phyloP scores from a whole-genome alignment of 2,888 invertebrate species.

The Pseudanteris insignis region DNA sequence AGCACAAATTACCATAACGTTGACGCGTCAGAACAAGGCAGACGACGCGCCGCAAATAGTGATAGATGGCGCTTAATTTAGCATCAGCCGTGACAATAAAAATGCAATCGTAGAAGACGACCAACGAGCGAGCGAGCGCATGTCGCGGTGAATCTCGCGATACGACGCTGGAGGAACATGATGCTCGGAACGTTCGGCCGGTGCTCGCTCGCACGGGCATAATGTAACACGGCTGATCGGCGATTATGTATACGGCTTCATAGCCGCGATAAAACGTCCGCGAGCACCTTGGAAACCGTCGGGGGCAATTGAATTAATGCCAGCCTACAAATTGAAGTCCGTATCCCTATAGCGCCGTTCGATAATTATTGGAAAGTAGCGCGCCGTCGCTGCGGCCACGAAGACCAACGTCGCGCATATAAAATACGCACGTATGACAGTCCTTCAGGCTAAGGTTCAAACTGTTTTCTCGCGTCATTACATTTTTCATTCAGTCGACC shows the following conservation, averaged over 20 bases:
- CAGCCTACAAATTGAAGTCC: slow-evolving; percentile 62
- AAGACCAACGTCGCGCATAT: slow-evolving; percentile 39
- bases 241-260: slow-evolving; percentile 44
- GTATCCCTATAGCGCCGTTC: slow-evolving; percentile 51
- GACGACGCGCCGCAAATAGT: slow-evolving; percentile 8
- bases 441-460: slow-evolving; percentile 36
- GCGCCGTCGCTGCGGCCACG: slow-evolving; percentile 47
- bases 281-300: slow-evolving; percentile 57
- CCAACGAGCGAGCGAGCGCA: not conserved
- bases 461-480: slow-evolving; percentile 15
- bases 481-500: slow-evolving; percentile 12
- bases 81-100: slow-evolving; percentile 3
- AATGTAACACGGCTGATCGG: slow-evolving; percentile 40
- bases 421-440: slow-evolving; percentile 39
- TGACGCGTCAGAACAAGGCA: too few species aligned
- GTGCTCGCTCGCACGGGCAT: slow-evolving; percentile 19
- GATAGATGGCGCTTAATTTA: slow-evolving; percentile 17
- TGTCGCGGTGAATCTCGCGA: slow-evolving; percentile 8
- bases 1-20: slow-evolving; percentile 20
- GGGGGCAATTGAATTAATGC: slow-evolving; percentile 62
- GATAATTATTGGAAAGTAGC: slow-evolving; percentile 60
- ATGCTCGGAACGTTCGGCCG: slow-evolving; percentile 14
- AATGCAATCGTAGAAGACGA: slow-evolving; percentile 5
- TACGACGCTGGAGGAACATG: slow-evolving; percentile 14
- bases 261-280: slow-evolving; percentile 57